Conservation (phyloP, 2,888 invertebrate genomes). For the Stegophylla sp. region DNA sequence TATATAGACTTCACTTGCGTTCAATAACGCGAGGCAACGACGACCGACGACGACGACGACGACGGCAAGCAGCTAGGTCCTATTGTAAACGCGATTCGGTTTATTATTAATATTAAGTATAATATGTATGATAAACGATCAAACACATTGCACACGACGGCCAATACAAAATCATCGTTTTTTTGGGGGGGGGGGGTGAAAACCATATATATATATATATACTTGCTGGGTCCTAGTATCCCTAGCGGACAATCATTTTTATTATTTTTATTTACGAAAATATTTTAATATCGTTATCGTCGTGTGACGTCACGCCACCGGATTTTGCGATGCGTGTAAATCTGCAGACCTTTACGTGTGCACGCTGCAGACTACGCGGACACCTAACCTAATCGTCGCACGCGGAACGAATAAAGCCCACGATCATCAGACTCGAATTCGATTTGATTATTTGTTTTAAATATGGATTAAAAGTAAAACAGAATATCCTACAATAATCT, state of each 20-base stretch:
- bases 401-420: no score
- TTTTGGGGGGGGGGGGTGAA: no score
- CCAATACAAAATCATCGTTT: not conserved
- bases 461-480: no score
- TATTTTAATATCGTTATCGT: not conserved
- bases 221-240: no score
- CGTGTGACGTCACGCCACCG: not conserved
- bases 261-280: not conserved
- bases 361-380: no score
- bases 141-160: not conserved
- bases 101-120: constrained; percentile 12
- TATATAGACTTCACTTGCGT: constrained; percentile 13
- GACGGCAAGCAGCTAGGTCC: no score
- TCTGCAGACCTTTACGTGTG: not conserved
- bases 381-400: no score
- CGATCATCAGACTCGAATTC: no score
- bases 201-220: not conserved
- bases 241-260: not conserved
- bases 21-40: no score
- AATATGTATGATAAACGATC: constrained; percentile 8
- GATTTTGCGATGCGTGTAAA: not conserved
- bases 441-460: no score
- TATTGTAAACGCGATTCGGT: constrained; percentile 10
- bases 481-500: no score
- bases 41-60: no score